Evolutionary conservation across 1,140 invertebrate genomes (phyloP).

Genomic region (Tribolium madens): DNA sequence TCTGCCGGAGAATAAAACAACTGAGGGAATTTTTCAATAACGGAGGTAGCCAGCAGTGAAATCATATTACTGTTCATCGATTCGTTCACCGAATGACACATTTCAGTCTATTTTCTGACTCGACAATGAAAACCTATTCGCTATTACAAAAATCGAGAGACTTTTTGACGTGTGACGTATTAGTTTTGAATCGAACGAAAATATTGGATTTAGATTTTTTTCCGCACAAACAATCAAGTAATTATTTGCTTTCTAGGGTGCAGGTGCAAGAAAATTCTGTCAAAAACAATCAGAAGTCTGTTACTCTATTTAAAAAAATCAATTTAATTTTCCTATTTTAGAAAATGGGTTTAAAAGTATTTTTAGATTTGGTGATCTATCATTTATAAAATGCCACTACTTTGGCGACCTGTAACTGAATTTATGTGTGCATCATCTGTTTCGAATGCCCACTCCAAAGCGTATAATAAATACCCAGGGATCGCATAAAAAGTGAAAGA

Average conservation of each 20-base stretch:
- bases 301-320: too few species aligned
- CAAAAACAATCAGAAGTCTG: too few species aligned
- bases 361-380: slow-evolving; percentile 15
- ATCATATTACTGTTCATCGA: slow-evolving; percentile 25
- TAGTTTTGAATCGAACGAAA: background rate
- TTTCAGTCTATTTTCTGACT: slow-evolving; percentile 4
- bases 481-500: slow-evolving; percentile 33
- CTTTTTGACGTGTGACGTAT: background rate
- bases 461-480: slow-evolving; percentile 30
- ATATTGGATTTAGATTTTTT: background rate
- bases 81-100: slow-evolving; percentile 12
- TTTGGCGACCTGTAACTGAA: slow-evolving; percentile 34
- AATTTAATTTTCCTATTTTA: background rate
- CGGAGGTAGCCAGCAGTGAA: slow-evolving; percentile 5
- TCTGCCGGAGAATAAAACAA: background rate
- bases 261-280: background rate
- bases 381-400: slow-evolving; percentile 22
- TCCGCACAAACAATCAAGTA: too few species aligned
- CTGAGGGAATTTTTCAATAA: slow-evolving; percentile 24
- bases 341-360: background rate
- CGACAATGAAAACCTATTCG: slow-evolving; percentile 21
- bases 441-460: slow-evolving; percentile 38
- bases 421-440: slow-evolving; percentile 35
- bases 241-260: too few species aligned
- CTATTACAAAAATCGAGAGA: slow-evolving; percentile 8